Conservation (phyloP, 2,113 vertebrate species). For the Pomatorhinus ruficollis region DNA sequence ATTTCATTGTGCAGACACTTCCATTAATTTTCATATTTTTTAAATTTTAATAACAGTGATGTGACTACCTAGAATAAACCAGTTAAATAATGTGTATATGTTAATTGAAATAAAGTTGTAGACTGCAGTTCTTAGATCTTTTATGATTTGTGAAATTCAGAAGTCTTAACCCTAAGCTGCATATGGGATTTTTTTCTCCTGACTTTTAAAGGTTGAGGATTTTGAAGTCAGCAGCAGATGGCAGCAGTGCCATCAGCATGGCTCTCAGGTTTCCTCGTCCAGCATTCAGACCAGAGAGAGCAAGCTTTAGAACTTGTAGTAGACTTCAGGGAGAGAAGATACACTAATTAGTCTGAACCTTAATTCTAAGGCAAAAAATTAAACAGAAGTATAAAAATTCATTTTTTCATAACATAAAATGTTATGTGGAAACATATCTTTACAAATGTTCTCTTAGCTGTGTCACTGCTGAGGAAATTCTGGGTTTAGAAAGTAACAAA, state of each 20-base stretch:
- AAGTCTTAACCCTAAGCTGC: neutral
- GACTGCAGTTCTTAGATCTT: neutral
- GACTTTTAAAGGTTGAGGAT: neutral
- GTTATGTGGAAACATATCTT: neutral
- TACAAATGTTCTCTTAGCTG: neutral
- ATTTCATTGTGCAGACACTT: neutral
- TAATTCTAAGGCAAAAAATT: neutral
- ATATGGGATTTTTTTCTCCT: fast-evolving
- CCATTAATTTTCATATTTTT: neutral
- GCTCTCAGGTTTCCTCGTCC: neutral
- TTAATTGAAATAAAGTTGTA: neutral
- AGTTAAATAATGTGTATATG: neutral
- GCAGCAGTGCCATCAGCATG: neutral
- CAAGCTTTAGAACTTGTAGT: neutral
- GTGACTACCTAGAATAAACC: neutral
- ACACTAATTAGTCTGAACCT: neutral
- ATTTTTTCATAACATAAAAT: neutral
- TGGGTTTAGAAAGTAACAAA: neutral
- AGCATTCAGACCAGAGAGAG: fast-evolving
- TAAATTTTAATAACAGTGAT: neutral
- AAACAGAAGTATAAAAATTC: neutral
- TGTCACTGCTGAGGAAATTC: neutral
- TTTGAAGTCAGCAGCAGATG: slow-evolving; percentile 16
- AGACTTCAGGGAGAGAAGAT: neutral
- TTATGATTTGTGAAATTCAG: neutral